phyloP scores from a whole-genome alignment of 2,797 vertebrate genomes.

The Odontamblyopus rebecca region DNA sequence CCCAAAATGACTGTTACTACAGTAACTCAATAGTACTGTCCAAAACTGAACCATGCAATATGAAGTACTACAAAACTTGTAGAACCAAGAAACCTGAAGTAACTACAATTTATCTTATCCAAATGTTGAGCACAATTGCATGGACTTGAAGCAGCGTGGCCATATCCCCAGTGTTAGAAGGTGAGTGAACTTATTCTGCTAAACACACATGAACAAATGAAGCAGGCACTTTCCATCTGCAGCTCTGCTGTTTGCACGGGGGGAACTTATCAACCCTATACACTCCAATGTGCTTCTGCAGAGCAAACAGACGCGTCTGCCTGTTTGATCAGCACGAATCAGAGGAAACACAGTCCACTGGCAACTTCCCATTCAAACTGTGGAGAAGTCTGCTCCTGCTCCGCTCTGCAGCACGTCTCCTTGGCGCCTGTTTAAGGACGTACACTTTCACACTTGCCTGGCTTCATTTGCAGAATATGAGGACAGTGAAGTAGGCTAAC shows the following conservation, averaged over 20 bases:
- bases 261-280: conserved; percentile 12
- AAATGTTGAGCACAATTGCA: background rate
- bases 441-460: conserved; percentile 9
- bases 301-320: conserved; percentile 12
- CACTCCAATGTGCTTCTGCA: conserved; percentile 1
- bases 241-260: conserved; percentile 4
- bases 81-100: too few relatives aligned
- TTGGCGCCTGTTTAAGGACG: conserved; percentile 10
- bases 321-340: conserved; percentile 10
- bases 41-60: background rate
- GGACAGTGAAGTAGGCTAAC: conserved; percentile 1
- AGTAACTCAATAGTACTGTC: background rate
- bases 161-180: background rate
- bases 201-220: conserved; percentile 15
- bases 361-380: conserved; percentile 7
- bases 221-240: conserved; percentile 15
- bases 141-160: background rate
- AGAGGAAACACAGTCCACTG: conserved; percentile 17
- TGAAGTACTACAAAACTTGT: background rate
- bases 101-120: background rate
- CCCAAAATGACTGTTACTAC: background rate
- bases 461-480: conserved; percentile 6
- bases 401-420: background rate
- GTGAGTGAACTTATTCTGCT: conserved; percentile 12
- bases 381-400: conserved; percentile 1